Conservation (phyloP, 2,888 invertebrate genomes). For the Eugnorisma glareosa region DNA sequence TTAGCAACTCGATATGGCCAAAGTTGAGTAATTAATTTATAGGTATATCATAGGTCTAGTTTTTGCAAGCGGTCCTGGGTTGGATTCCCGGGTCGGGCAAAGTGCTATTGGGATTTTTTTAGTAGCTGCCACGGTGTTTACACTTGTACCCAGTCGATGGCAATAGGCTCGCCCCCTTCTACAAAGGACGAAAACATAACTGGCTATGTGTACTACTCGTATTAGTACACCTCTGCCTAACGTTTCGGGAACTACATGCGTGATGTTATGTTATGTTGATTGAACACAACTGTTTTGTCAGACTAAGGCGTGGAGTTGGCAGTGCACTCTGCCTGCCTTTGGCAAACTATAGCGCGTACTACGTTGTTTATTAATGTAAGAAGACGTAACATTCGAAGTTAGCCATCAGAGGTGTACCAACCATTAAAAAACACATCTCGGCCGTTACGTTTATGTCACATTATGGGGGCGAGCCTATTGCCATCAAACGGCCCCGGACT, state of each 20-base stretch:
- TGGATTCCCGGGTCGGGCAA: no score
- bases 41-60: neutral
- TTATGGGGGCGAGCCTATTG: neutral
- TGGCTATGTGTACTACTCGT: neutral
- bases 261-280: neutral
- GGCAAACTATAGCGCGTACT: neutral
- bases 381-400: neutral
- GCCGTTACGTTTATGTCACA: no score
- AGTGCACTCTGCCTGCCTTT: neutral
- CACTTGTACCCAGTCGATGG: neutral
- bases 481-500: neutral
- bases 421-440: no score
- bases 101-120: no score
- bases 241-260: neutral
- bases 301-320: neutral
- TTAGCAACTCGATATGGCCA: conserved; percentile 13
- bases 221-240: neutral
- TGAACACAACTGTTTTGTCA: neutral
- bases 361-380: neutral
- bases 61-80: neutral
- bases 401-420: no score
- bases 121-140: no score
- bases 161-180: neutral
- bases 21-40: neutral
- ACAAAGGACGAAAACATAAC: neutral